Conservation (phyloP, 2,888 invertebrate species). For the Ommatoiulus sabulosus region DNA sequence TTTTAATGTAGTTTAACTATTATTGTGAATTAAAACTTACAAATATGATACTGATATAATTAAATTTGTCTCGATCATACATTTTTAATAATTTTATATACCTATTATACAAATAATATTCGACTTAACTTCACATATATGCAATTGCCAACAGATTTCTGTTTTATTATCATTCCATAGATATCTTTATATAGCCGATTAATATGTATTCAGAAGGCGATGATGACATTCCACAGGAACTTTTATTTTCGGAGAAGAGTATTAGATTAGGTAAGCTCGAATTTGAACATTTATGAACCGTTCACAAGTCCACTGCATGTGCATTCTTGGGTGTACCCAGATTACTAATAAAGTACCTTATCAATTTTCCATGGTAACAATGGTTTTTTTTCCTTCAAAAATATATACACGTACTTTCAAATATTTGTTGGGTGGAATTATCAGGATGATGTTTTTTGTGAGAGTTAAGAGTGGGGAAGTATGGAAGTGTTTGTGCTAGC, state of each 20-base stretch:
- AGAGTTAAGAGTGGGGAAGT: background rate
- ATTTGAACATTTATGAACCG: background rate
- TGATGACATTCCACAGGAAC: conserved; percentile 47
- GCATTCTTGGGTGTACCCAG: background rate
- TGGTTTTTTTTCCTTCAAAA: background rate
- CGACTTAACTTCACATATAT: background rate
- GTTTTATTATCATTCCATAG: background rate
- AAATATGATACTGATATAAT: too few species aligned
- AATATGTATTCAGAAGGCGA: background rate
- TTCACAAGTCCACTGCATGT: background rate
- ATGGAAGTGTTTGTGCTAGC: background rate
- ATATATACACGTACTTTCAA: background rate
- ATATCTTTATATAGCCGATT: background rate
- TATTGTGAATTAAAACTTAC: too few species aligned
- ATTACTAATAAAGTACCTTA: background rate
- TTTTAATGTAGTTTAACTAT: too few species aligned
- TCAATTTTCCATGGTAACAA: background rate
- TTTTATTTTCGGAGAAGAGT: conserved; percentile 57
- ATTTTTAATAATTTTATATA: too few species aligned
- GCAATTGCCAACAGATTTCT: background rate
- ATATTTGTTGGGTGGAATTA: background rate
- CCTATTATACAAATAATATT: too few species aligned
- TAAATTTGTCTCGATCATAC: too few species aligned
- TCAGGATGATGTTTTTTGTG: background rate
- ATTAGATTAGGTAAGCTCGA: conserved; percentile 57